Base-by-base conservation (phyloP, 2,113 vertebrate species). In the Neogale vison region DNA sequence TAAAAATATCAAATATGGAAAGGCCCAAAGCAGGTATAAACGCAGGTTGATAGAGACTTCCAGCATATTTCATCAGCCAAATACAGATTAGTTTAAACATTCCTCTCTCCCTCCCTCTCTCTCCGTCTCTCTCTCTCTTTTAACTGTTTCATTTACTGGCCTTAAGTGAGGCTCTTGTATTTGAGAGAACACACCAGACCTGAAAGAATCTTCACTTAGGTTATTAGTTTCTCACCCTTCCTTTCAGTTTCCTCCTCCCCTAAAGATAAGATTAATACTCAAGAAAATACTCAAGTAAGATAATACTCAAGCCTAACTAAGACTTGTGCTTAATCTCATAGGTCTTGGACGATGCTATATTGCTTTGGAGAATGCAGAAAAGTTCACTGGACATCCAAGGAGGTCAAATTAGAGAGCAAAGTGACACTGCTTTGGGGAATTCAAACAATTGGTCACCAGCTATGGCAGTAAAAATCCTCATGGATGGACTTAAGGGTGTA, bases 1-100 rank as follows among this genome's bases (percentile, higher is more conserved):
- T 94, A 76, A 97, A 96, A 89, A 63, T 97, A 80, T 7, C 45
- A 93, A 91, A 63, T 71, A 90, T 23, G 79, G 69, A 79, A 93
- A 59, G 55, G 18, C 67, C 72, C n/a, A 89, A 93, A 80, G 55
- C 29, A 97, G 84, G 81, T 65, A 94, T 57, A 88, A 86, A 88
- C 55, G 18, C 21, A 63, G 21, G 72, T 71, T 95, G 20, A 76
- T 83, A 92, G 55, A 91, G 6, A 83, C 42, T 91, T 83, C 86
- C 42, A 57, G 36, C 67, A 12, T 74, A 91, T 96, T 97, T 93
- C 45, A 71, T 80, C 50, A 90, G 23, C 57, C 55, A 95, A 91
- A 80, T 61, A 88, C 34, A 94, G 34, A 92, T 92, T 96, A 72
- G 11, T 34, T 93, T 81, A 93, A 93, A 76, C 29, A 47, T 77